Base-by-base conservation (phyloP, 2,888 invertebrate species). In the Drosophila trichaetosa region DNA sequence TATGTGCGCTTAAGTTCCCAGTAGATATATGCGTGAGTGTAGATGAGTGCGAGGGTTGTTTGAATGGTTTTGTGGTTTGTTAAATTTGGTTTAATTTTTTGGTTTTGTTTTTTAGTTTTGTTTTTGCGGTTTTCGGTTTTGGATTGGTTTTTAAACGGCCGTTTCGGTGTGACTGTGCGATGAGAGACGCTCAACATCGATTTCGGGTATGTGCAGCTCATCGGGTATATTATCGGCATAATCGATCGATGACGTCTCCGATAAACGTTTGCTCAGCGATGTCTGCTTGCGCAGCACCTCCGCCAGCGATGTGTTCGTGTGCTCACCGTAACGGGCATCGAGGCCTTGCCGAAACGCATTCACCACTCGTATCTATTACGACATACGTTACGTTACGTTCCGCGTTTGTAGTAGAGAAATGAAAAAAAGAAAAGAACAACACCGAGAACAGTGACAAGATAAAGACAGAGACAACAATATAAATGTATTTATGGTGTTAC, bases 271-370 rank as follows among this genome's bases (percentile, higher is more conserved):
- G 93, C 96, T 96, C 90, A 98, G 95, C 94, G 97, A 97, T 92
- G 97, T 96, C 95, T 98, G 98, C 95, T 98, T 98, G 94, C 97
- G 97, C 92, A 98, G 96, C 93, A 97, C 97, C 94, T 98, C 98
- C 79, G 97, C 98, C 93, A 98, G 95, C 94, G 97, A 97, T 93
- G 97, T 96, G 95, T 97, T 97, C 94, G 97, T 97, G 94, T 97
- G 96, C 94, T 97, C 97, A 94, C 98, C 97, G 93, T 96, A 96
- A 93, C 98, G 97, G 94, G 98, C 96, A 95, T 99, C 99, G 94
- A 99, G 96, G 94, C 99, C 99, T 96, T 99, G 98, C 94, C 99
- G 99, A 96, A 99, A 99, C 95, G 99, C 99, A 95, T 99, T 99
- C 95, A 99, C 99, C 95, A 99, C 99, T 95, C 99, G 99, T 94